Conservation (phyloP, 2,888 invertebrate species). For the Catocala sponsa region DNA sequence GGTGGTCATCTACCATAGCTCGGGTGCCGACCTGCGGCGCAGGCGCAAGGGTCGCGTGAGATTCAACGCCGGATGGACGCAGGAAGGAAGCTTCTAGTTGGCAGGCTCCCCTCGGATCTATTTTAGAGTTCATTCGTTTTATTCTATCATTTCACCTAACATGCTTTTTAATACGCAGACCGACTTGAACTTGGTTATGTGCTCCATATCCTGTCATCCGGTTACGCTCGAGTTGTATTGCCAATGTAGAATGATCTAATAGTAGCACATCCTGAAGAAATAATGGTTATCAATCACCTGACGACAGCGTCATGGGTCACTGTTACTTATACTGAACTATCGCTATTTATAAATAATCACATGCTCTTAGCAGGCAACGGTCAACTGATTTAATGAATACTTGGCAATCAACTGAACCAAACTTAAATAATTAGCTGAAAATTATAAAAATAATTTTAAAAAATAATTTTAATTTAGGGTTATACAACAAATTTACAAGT, state of each 20-base stretch:
- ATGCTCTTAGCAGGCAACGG: too few relatives aligned
- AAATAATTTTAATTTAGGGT: too few relatives aligned
- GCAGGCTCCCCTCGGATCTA: slow-evolving; percentile 85
- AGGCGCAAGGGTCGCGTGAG: slow-evolving; percentile 79
- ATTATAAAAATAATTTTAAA: too few relatives aligned
- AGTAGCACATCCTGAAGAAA: not conserved
- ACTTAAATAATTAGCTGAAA: too few relatives aligned
- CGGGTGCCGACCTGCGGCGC: slow-evolving; percentile 45
- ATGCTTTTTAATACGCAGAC: slow-evolving; percentile 49
- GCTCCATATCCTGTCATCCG: slow-evolving; percentile 12
- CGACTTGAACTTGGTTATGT: slow-evolving; percentile 19
- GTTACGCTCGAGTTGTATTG: not conserved
- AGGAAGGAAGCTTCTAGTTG: slow-evolving; percentile 88
- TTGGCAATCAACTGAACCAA: too few relatives aligned
- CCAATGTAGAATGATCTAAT: not conserved
- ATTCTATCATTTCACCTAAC: slow-evolving; percentile 72
- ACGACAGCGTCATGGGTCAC: too few relatives aligned
- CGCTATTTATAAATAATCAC: too few relatives aligned
- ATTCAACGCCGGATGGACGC: slow-evolving; percentile 83
- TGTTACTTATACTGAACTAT: too few relatives aligned
- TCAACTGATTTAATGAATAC: too few relatives aligned
- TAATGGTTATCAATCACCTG: too few relatives aligned
- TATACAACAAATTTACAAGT: too few relatives aligned
- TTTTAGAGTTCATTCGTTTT: slow-evolving; percentile 83
- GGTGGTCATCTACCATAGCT: slow-evolving; percentile 62